These are phyloP conservation scores for Petrolisthes cinctipes DNA, from an alignment of 2,888 invertebrate genomes.

Conservation along the genomic window DNA sequence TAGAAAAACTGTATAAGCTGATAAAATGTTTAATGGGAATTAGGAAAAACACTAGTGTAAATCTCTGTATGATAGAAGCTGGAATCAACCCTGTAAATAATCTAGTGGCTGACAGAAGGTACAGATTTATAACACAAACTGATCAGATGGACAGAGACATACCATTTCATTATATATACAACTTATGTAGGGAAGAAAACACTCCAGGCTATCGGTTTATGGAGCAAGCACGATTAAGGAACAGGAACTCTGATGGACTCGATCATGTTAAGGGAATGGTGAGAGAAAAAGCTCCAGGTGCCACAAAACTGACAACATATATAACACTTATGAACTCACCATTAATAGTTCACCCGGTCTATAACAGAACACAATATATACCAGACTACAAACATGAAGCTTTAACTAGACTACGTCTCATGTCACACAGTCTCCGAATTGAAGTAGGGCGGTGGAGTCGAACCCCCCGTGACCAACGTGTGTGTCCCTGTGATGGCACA, in stretches of 20 bases:
- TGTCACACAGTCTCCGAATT: no score
- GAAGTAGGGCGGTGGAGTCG: no score
- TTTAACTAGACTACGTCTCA: not conserved
- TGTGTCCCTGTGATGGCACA: no score
- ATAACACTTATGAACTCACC: not conserved
- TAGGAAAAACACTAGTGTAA: not conserved
- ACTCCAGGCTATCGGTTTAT: no score
- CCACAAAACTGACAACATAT: not conserved
- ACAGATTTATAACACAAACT: not conserved
- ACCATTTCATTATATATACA: not conserved
- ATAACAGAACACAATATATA: not conserved
- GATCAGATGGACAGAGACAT: not conserved
- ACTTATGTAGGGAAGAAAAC: conserved; percentile 4
- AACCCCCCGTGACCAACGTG: no score
- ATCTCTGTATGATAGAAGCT: conserved; percentile 1
- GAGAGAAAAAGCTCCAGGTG: not conserved
- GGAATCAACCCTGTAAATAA: not conserved
- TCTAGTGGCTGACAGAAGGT: not conserved
- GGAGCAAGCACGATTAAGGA: not conserved
- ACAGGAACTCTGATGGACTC: conserved; percentile 7
- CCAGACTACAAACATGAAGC: not conserved
- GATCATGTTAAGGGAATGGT: not conserved
- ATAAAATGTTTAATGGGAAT: no score
- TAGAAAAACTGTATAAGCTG: not conserved
- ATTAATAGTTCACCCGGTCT: not conserved